phyloP scores from a whole-genome alignment of 1,140 invertebrate species.

The Papilio dardanus region DNA sequence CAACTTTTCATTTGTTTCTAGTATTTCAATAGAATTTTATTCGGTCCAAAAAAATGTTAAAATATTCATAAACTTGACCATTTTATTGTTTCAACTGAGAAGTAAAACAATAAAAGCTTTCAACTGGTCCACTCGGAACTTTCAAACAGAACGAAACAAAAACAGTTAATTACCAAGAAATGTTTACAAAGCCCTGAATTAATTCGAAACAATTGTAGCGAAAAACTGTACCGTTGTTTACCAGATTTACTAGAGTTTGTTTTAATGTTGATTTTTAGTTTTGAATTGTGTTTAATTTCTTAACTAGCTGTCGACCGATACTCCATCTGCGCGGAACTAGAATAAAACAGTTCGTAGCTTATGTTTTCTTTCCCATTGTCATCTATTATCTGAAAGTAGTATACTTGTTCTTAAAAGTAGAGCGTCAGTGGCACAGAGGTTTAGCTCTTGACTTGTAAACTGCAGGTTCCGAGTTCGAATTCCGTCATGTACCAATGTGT shows the following conservation, averaged over 20 bases:
- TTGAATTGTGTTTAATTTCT: too few relatives aligned
- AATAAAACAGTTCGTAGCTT: too few relatives aligned
- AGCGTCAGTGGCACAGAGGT: too few relatives aligned
- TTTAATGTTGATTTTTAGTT: background rate
- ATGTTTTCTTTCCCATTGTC: too few relatives aligned
- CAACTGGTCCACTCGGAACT: background rate
- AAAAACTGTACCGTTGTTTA: background rate
- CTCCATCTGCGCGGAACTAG: too few relatives aligned
- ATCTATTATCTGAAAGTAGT: too few relatives aligned
- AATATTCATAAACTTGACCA: conserved; percentile 8
- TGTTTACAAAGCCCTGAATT: conserved; percentile 22
- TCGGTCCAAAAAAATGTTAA: background rate
- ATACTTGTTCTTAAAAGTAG: too few relatives aligned
- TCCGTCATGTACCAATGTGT: too few relatives aligned
- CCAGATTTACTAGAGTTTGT: background rate
- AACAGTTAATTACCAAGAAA: conserved; percentile 9
- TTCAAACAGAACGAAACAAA: conserved; percentile 11
- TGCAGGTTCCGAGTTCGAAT: too few relatives aligned
- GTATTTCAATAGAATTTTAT: background rate
- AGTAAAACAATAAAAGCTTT: conserved; percentile 10
- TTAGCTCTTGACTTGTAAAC: too few relatives aligned
- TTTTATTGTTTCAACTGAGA: conserved; percentile 6
- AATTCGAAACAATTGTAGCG: conserved; percentile 7
- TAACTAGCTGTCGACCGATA: too few relatives aligned
- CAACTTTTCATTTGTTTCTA: background rate